These are phyloP conservation scores for Chaenocephalus aceratus DNA, from an alignment of 2,113 vertebrate genomes.

Conservation along the genomic window DNA sequence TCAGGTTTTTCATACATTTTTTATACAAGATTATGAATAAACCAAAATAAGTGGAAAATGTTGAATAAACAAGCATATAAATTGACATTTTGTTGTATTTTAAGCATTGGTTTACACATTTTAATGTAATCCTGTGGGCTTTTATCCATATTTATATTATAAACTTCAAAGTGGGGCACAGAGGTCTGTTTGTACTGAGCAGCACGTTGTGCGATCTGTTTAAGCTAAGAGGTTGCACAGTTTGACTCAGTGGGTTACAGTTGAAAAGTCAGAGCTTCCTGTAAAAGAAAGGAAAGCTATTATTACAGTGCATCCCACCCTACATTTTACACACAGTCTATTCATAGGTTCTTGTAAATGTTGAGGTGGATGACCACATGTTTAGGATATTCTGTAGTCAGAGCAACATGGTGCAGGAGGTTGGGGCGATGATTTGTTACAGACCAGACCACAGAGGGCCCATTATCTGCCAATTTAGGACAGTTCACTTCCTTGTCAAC, in stretches of 20 bases:
- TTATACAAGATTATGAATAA: conserved; percentile 70
- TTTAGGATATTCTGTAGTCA: conserved; percentile 26
- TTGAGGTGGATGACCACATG: conserved; percentile 31
- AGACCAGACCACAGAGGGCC: conserved; percentile 37
- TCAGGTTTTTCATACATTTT: conserved; percentile 72
- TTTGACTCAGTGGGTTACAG: conserved; percentile 37
- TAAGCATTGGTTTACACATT: conserved; percentile 45
- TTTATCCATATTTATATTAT: not conserved
- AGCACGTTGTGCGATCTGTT: conserved; percentile 18
- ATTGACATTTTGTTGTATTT: conserved; percentile 61
- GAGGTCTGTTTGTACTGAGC: conserved; percentile 24
- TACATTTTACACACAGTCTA: conserved; percentile 32
- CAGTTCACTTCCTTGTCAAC: conserved; percentile 72
- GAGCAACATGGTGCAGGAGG: conserved; percentile 30
- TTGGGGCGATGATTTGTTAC: conserved; percentile 51
- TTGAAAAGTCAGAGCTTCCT: conserved; percentile 39
- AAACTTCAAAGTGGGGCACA: conserved; percentile 6
- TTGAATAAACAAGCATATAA: conserved; percentile 74
- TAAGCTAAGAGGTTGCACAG: conserved; percentile 34
- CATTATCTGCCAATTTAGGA: conserved; percentile 64
- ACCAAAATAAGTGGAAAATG: conserved; percentile 76
- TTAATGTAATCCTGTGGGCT: conserved; percentile 1
- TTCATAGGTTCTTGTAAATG: conserved; percentile 40
- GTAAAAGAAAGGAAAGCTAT: conserved; percentile 6
- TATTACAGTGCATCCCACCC: conserved; percentile 33